Base-by-base conservation (phyloP, 2,797 vertebrate species). In the Protosalanx chinensis region DNA sequence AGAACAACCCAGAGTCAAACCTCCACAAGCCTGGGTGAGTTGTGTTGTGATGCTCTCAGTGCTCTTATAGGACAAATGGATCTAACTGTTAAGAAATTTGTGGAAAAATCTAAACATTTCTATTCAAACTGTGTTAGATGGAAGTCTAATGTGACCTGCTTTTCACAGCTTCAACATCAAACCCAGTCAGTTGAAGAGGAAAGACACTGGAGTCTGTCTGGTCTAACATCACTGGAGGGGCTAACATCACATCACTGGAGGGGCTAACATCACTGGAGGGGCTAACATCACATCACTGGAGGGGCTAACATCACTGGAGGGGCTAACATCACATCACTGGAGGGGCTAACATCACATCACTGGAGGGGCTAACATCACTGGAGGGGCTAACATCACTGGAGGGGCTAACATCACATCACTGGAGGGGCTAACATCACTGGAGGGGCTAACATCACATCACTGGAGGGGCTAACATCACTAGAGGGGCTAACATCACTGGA, bases 141-240 rank as follows among this genome's bases (percentile, higher is more conserved):
- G 30, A 27, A 30, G 33, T 70, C 16, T 37, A 41, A 61, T 62
- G 51, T 35, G 16, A 51, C 61, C 1, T 76, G 65, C 73, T n/a
- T 69, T 76, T 59, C 64, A 58, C 78, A 87, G 86, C 67, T 79
- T 57, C 29, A 62, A 62, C 80, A 73, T 12, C 0, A 61, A 49
- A 20, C 8, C 66, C 58, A 60, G 58, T 29, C 58, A 30, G 27
- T 41, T n/a, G 27, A 27, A 13, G 2, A 7, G 16, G 32, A 29
- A 7, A n/a, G 59, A 23, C 41, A 41, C 33, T 3, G 12, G 18
- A 13, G n/a, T 3, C 6, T 56, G 18, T 6, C 1, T 56, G 51
- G 15, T 16, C 3, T n/a, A n/a, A n/a, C n/a, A n/a, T n/a, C n/a
- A 27, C 23, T 27, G 23, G 23, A 27, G 23, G 23, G 23, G 1